Evolutionary conservation across 2,888 invertebrate genomes (phyloP).

Genomic region (Andrena bucephala): DNA sequence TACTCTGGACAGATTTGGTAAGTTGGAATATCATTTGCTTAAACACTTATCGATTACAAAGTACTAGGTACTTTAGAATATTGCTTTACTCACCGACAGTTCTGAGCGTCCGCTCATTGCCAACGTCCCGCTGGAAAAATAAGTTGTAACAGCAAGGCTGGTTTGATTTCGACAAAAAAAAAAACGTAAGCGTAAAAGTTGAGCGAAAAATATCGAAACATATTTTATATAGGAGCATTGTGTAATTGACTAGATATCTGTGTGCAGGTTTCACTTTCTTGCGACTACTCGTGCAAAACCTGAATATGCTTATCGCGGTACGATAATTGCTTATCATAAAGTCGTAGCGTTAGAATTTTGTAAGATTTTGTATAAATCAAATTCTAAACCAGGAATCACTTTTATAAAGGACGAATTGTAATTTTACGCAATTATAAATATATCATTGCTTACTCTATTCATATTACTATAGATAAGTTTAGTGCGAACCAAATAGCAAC

Average conservation of each 20-base stretch:
- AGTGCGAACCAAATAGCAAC: slow-evolving; percentile 5
- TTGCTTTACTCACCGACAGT: not conserved
- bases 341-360: slow-evolving; percentile 63
- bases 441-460: slow-evolving; percentile 9
- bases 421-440: slow-evolving; percentile 23
- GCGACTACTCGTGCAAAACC: slow-evolving; percentile 21
- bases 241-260: slow-evolving; percentile 20
- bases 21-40: slow-evolving; percentile 14
- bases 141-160: not conserved
- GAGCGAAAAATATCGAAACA: slow-evolving; percentile 29
- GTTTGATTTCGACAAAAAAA: not conserved
- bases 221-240: slow-evolving; percentile 36
- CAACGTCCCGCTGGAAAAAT: slow-evolving; percentile 2
- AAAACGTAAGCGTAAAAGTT: slow-evolving; percentile 19
- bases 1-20: slow-evolving; percentile 6
- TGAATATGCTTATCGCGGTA: slow-evolving; percentile 33
- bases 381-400: slow-evolving; percentile 47
- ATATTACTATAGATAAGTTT: slow-evolving; percentile 15
- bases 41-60: slow-evolving; percentile 21
- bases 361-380: slow-evolving; percentile 71
- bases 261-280: slow-evolving; percentile 40
- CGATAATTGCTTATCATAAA: slow-evolving; percentile 22
- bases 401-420: slow-evolving; percentile 48
- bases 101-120: slow-evolving; percentile 1
- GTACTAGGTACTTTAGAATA: slow-evolving; percentile 29